Base-by-base conservation (phyloP, 2,888 invertebrate genomes). In the Molorchus minor region DNA sequence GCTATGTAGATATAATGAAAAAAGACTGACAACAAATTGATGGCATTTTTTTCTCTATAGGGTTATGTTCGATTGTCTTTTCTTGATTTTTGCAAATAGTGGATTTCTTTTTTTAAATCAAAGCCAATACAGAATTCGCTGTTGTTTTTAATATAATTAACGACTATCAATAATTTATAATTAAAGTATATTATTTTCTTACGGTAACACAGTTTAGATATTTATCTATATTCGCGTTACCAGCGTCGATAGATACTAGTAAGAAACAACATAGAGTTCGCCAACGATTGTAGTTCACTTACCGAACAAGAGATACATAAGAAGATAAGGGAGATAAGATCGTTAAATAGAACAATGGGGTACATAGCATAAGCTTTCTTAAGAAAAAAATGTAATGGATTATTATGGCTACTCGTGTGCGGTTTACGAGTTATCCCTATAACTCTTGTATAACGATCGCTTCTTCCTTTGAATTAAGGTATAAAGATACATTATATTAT, bases 241-340 rank as follows among this genome's bases (percentile, higher is more conserved):
- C 10, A 20, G n/a, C 49, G 57, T 58, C 49, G 62, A 60, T 62
- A 54, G 62, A 60, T 62, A 54, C 45, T 62, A 55, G 57, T 56
- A 52, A 65, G 58, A 62, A 62, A 62, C 60, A 62, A 61, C 60
- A 57, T 52, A 53, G 56, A 64, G n/a, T 59, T 62, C 60, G 63
- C 58, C 40, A 56, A 55, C 61, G 58, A 63, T 64, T 63, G 63
- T 66, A 64, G 65, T 66, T 66, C 65, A 66, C 67, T 69, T 65
- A 58, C 66, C 62, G 59, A 64, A 70, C 70, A 69, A 59, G 67
- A 65, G 70, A 71, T 71, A 71, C 70, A 71, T 60, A 64, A 21
- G 45, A 47, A 61, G 69, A 71, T 71, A 71, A 49, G 43, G 40
- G 16, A 64, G 70, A 70, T 70, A 70, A 65, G 52, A 70, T 70